Base-by-base conservation (phyloP, 2,113 vertebrate genomes). In the Semicossyphus pulcher region DNA sequence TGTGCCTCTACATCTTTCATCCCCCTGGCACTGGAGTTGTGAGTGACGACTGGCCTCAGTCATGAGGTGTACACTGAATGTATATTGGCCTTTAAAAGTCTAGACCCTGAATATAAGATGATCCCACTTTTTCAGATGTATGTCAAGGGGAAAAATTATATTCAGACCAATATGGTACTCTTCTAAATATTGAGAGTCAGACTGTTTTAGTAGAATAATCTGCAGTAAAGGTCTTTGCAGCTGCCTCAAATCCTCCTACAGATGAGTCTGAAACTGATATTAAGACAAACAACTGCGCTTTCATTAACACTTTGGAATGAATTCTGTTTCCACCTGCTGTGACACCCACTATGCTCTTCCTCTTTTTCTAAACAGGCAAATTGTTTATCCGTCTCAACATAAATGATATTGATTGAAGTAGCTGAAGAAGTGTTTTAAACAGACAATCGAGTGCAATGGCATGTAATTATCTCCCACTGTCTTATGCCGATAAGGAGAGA, bases 391-490 rank as follows among this genome's bases (percentile, higher is more conserved):
- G 44, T 92, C 69, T 80, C 37, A 47, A 63, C 54, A 73, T 31
- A 61, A 75, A 84, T 66, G 64, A 76, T 88, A 77, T 80, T 88
- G 86, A 90, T 64, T 85, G 71, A 80, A 81, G 81, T 53, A 60
- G 60, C 69, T 66, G 63, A 60, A 68, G 57, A 81, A 52, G 56
- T 76, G 62, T 86, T 76, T 72, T 77, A 48, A 78, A 68, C 48
- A 53, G 47, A 59, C 76, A 83, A 41, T 58, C n/a, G 59, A 72
- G 49, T 56, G 67, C 31, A 54, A 44, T 42, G 62, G 52, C 63
- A 72, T 67, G 58, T 86, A 88, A 89, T 90, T 84, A 89, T 89
- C 75, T 79, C 75, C 52, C 2, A 66, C 80, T 88, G 81, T 77
- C 80, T 85, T 65, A 44, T 61, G 62, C 75, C 82, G 87, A 88